These are phyloP conservation scores for Leptopilina drosophilae DNA, from an alignment of 2,888 invertebrate species.

Conservation along the genomic window DNA sequence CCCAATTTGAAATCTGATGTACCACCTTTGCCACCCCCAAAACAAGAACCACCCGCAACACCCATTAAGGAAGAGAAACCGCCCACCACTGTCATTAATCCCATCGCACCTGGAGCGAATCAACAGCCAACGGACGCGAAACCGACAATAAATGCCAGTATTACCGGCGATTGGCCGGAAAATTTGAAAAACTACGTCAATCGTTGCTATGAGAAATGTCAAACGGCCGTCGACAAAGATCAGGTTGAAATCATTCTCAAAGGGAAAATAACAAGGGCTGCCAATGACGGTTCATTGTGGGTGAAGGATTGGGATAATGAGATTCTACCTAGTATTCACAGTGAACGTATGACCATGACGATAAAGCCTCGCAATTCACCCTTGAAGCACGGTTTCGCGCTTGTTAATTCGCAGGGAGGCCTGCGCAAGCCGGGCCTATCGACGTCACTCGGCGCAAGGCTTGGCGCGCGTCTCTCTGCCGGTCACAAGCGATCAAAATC, in stretches of 20 bases:
- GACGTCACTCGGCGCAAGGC: constrained; percentile 80
- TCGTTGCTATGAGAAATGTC: constrained; percentile 94
- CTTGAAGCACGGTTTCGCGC: constrained; percentile 62
- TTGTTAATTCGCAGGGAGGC: constrained; percentile 59
- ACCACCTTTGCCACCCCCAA: constrained; percentile 79
- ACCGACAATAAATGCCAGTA: constrained; percentile 70
- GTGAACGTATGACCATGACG: constrained; percentile 84
- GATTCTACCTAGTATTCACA: constrained; percentile 92
- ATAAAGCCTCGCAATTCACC: constrained; percentile 81
- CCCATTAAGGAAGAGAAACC: constrained; percentile 79
- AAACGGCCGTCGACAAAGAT: constrained; percentile 92
- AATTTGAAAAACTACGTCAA: constrained; percentile 92
- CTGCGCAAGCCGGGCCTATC: constrained; percentile 78
- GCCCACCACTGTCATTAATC: constrained; percentile 73
- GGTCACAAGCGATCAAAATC: constrained; percentile 66
- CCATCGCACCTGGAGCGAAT: constrained; percentile 45
- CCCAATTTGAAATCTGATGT: constrained; percentile 71
- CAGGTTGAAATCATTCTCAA: constrained; percentile 96
- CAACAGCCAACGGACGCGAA: constrained; percentile 56
- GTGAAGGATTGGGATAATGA: constrained; percentile 97
- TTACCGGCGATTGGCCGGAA: constrained; percentile 87
- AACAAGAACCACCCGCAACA: constrained; percentile 75
- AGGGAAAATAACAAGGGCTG: constrained; percentile 94
- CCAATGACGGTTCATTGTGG: constrained; percentile 91
- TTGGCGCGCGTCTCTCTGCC: constrained; percentile 79